phyloP scores from a whole-genome alignment of 2,797 vertebrate species.

The Gallinago nigripennis region DNA sequence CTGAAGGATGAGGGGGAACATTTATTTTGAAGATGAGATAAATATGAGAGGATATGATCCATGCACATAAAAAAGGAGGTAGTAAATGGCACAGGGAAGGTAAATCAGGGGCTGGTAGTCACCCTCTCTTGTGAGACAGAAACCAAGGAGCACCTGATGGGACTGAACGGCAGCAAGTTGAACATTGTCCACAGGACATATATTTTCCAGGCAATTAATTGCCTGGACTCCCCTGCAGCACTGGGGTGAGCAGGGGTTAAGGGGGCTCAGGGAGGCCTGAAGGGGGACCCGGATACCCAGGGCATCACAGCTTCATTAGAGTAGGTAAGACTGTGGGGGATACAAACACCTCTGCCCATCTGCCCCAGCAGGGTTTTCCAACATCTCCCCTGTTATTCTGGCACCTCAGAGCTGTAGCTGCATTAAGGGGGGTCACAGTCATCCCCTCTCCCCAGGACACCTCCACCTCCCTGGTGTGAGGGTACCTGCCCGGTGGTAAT shows the following conservation, averaged over 20 bases:
- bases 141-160: not conserved
- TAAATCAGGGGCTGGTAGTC: constrained; percentile 3
- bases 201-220: not conserved
- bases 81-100: not conserved
- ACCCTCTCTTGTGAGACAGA: not conserved
- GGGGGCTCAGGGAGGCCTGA: not conserved
- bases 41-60: constrained; percentile 33
- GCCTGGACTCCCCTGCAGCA: not conserved
- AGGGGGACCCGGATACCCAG: not conserved
- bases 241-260: rapidly evolving
- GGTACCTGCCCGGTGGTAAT: rapidly evolving
- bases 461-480: rapidly evolving
- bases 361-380: rapidly evolving
- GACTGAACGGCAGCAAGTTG: not conserved
- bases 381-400: not conserved
- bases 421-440: rapidly evolving
- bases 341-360: rapidly evolving
- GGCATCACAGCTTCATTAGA: not conserved
- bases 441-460: not conserved
- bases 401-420: not conserved
- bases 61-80: not conserved
- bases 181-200: not conserved
- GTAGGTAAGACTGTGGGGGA: rapidly evolving
- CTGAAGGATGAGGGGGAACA: constrained; percentile 43
- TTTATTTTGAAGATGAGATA: constrained; percentile 53